Evolutionary conservation across 2,113 vertebrate genomes (phyloP).

Genomic region (Gallinago undulata): DNA sequence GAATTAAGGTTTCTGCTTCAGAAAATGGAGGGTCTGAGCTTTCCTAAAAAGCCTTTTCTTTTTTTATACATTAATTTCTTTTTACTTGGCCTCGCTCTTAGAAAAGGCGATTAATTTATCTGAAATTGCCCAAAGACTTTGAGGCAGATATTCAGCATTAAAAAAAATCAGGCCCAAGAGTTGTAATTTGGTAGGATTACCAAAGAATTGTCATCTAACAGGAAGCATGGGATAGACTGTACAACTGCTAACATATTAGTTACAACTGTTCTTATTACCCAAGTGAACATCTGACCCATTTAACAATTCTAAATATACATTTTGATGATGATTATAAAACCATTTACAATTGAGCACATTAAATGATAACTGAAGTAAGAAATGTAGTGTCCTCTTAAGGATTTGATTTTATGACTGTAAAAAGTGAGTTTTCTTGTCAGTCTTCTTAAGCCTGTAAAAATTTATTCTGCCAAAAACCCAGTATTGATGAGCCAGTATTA

Average conservation of each 20-base stretch:
- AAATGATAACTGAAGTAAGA: neutral
- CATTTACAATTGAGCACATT: neutral
- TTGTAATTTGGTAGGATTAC: neutral
- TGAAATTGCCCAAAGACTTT: neutral
- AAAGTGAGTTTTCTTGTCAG: neutral
- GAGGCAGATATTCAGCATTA: neutral
- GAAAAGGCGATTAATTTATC: neutral
- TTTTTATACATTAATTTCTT: neutral
- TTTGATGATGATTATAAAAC: neutral
- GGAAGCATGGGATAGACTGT: neutral
- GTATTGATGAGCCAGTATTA: neutral
- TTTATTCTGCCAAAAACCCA: neutral
- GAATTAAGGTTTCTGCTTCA: neutral
- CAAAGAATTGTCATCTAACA: neutral
- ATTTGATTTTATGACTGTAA: neutral
- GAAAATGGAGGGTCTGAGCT: neutral
- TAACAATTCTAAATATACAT: neutral
- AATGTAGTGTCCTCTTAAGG: neutral
- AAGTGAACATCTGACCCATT: neutral
- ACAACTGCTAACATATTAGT: neutral
- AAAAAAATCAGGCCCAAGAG: neutral
- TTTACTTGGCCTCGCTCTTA: neutral
- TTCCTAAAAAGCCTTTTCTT: neutral
- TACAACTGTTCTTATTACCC: neutral
- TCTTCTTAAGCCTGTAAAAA: neutral